Percentiles rank a stretch among this genome's conserved stretches.
These are phyloP conservation scores for Aporophyla lueneburgensis DNA, from an alignment of 2,888 invertebrate genomes.

Conservation along the genomic window DNA sequence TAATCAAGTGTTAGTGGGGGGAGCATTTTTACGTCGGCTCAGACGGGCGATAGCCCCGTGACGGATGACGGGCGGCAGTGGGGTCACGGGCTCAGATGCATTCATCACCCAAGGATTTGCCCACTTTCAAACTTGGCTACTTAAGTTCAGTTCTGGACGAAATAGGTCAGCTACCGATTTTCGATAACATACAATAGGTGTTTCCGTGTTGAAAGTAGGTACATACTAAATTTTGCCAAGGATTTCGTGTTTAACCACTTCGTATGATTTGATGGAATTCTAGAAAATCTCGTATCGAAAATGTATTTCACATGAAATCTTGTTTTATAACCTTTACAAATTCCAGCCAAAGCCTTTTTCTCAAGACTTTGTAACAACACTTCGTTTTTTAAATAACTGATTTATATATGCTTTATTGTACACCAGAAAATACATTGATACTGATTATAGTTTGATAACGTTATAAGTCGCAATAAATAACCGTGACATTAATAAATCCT, in stretches of 20 bases:
- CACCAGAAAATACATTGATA: too few species aligned
- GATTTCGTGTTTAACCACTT: background rate
- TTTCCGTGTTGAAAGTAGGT: background rate
- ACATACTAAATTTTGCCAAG: background rate
- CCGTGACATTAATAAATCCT: slow-evolving; percentile 53
- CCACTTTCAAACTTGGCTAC: slow-evolving; percentile 61
- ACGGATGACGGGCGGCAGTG: slow-evolving; percentile 80
- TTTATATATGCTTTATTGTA: too few species aligned
- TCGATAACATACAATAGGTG: background rate
- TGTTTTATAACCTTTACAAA: background rate
- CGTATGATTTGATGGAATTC: background rate
- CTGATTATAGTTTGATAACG: background rate
- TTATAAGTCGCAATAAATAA: slow-evolving; percentile 36
- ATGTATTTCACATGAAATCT: background rate
- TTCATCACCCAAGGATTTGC: slow-evolving; percentile 78
- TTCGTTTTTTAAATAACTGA: background rate
- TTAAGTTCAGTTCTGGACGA: slow-evolving; percentile 32
- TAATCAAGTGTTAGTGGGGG: slow-evolving; percentile 87
- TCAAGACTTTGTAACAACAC: background rate
- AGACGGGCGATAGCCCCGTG: slow-evolving; percentile 80
- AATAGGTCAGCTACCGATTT: slow-evolving; percentile 31
- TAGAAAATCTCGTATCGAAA: background rate
- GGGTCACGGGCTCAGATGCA: slow-evolving; percentile 79
- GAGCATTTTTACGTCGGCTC: slow-evolving; percentile 86
- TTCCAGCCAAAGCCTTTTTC: background rate